phyloP scores from a whole-genome alignment of 2,797 vertebrate species.

The Eidolon dupreanum region DNA sequence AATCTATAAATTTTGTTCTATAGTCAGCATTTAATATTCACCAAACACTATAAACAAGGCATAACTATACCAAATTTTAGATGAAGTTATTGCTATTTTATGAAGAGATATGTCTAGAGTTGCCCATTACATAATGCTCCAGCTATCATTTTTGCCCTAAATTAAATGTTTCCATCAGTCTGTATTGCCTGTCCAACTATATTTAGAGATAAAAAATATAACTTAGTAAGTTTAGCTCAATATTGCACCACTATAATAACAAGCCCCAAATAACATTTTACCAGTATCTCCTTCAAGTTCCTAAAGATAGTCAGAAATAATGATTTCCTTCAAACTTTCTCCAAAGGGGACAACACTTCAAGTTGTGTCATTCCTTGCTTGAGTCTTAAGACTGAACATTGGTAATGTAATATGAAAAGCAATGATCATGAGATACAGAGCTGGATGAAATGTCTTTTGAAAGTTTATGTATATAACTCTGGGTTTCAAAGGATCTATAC shows the following conservation, averaged over 20 bases:
- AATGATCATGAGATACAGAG: neutral
- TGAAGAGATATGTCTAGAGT: neutral
- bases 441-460: neutral
- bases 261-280: neutral
- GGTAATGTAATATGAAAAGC: neutral
- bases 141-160: neutral
- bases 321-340: neutral
- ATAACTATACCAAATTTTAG: neutral
- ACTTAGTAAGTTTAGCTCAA: neutral
- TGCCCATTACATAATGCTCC: neutral
- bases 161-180: neutral
- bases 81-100: neutral
- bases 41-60: neutral
- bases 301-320: neutral
- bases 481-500: neutral
- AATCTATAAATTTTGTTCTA: neutral
- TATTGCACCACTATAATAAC: constrained; percentile 5
- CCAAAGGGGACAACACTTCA: neutral
- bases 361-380: neutral
- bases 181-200: neutral
- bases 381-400: neutral
- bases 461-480: neutral
- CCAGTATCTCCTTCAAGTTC: neutral
- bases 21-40: neutral
- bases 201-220: constrained; percentile 1